phyloP scores from a whole-genome alignment of 2,113 vertebrate genomes.

The Oryzias celebensis region DNA sequence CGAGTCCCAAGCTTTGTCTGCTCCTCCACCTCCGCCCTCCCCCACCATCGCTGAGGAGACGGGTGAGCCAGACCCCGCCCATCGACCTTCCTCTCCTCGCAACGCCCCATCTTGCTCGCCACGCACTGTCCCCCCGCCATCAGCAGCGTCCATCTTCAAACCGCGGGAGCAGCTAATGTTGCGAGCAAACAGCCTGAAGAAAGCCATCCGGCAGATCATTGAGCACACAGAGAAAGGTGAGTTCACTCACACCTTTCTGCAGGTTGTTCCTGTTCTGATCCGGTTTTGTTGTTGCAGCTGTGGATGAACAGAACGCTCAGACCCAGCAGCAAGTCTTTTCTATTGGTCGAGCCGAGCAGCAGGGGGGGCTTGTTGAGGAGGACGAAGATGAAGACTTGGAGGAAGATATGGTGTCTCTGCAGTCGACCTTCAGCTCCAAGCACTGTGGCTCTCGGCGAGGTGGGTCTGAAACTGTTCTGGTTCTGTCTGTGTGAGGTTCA shows the following conservation, averaged over 20 bases:
- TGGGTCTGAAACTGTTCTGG: conserved; percentile 39
- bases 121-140: conserved; percentile 50
- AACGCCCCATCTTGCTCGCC: conserved; percentile 67
- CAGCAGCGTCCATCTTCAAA: conserved; percentile 80
- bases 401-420: conserved; percentile 74
- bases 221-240: conserved; percentile 95
- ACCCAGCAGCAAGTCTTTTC: conserved; percentile 83
- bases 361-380: conserved; percentile 69
- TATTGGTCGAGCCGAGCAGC: conserved; percentile 70
- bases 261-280: not conserved
- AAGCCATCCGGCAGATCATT: conserved; percentile 96
- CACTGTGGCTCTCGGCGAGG: conserved; percentile 80
- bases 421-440: conserved; percentile 75
- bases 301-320: conserved; percentile 96
- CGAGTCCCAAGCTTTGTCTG: conserved; percentile 87
- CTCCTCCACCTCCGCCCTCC: conserved; percentile 80
- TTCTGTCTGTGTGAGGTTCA: not conserved
- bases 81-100: conserved; percentile 45
- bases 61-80: conserved; percentile 80
- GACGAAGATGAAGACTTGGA: conserved; percentile 76
- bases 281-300: conserved; percentile 74
- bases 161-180: conserved; percentile 96
- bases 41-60: conserved; percentile 92
- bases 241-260: not conserved
- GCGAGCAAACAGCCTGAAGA: conserved; percentile 96